Conservation (phyloP, 2,797 vertebrate genomes). For the Eutrigla gurnardus region DNA sequence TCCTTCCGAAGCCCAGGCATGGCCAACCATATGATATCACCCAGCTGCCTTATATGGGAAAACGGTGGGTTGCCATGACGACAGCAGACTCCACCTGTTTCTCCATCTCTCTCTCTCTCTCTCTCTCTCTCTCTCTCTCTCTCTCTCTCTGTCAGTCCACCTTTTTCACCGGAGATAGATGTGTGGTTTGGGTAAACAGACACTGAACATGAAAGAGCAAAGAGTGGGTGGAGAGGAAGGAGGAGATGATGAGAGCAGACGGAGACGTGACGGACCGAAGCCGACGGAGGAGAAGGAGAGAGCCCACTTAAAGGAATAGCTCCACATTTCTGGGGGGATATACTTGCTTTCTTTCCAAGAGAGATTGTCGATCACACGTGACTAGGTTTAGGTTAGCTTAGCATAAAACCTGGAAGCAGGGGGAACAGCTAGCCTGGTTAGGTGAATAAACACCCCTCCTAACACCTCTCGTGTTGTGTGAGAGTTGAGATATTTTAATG, state of each 20-base stretch:
- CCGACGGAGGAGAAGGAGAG: background rate
- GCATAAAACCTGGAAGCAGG: background rate
- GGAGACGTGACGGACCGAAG: background rate
- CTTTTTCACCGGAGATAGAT: conserved; percentile 64
- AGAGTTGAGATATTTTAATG: too few species aligned
- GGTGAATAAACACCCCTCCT: background rate
- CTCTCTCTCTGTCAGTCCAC: conserved; percentile 37
- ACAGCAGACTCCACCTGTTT: conserved; percentile 92
- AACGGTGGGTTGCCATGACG: conserved; percentile 86
- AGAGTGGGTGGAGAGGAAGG: conserved; percentile 28
- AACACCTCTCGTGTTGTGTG: background rate
- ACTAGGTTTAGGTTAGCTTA: background rate
- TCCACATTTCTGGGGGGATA: background rate
- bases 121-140: background rate
- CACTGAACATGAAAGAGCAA: conserved; percentile 59
- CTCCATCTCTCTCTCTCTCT: conserved; percentile 18
- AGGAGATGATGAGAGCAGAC: too few species aligned
- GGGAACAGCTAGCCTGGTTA: background rate
- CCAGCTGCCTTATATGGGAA: conserved; percentile 84
- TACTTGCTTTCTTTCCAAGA: background rate
- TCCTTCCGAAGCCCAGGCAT: conserved; percentile 61
- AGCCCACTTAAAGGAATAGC: conserved; percentile 25
- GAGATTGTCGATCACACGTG: background rate
- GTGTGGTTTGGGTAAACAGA: conserved; percentile 63
- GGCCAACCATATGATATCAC: conserved; percentile 84